Evolutionary conservation across 2,113 vertebrate genomes (phyloP).

Genomic region (Pterocles gutturalis): DNA sequence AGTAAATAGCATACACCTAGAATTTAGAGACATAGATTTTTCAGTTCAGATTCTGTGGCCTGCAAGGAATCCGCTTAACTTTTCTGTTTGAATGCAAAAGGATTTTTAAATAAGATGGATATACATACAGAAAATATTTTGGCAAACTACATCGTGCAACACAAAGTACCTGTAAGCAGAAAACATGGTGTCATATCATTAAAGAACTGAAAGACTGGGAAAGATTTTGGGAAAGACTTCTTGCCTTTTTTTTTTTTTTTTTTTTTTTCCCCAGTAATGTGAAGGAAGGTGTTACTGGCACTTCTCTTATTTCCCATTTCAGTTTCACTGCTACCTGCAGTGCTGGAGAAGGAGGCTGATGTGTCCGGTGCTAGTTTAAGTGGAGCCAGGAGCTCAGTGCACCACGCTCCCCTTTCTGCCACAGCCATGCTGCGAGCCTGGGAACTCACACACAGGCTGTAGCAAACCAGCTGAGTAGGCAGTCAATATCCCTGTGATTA

Average conservation of each 20-base stretch:
- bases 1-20: background rate
- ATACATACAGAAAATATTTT: background rate
- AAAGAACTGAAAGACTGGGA: background rate
- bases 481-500: accelerated
- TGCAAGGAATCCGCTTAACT: background rate
- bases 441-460: background rate
- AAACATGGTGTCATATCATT: background rate
- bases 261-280: accelerated
- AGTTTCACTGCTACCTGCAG: background rate
- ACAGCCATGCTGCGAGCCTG: background rate
- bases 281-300: background rate
- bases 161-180: background rate
- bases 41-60: background rate
- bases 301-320: background rate
- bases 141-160: background rate
- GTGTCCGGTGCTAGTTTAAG: too few relatives aligned
- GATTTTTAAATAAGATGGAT: background rate
- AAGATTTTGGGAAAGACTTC: background rate
- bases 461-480: background rate
- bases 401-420: background rate
- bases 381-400: accelerated
- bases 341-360: accelerated
- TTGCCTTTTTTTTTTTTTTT: too few relatives aligned
- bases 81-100: background rate
- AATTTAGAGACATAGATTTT: background rate